Evolutionary conservation across 2,797 vertebrate species (phyloP), one percentile per base, ranked within the genome.

Genomic region (Sebastolobus altivelis): DNA sequence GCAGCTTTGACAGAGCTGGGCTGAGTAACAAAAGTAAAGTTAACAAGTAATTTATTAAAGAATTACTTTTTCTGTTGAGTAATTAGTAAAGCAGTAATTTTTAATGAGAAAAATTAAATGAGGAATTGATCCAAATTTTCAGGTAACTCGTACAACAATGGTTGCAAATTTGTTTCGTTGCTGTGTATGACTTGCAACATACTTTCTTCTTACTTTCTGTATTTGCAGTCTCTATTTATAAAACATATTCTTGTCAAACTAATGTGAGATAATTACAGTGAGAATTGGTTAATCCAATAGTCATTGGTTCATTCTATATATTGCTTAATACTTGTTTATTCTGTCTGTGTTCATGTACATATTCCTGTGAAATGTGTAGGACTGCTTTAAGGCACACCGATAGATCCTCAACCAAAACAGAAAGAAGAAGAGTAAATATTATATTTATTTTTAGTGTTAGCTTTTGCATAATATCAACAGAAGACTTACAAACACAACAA

Each of bases 321-420:
- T 62, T 56, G 62, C 72, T 72, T 46, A 72, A 8, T 25, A 12
- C 20, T 79, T 60, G 33, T 71, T 71, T 65, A 71, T 61, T 66
- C 25, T 54, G 38, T 31, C 27, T 25, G 33, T 65, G 9, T 60
- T 59, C 59, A 40, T 22, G 8, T 43, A 37, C 7, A 49, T 18
- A 18, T 11, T 5, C 20, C 35, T 37, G 11, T 66, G 54, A 43
- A 40, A 61, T 61, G 2, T 56, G 40, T n/a, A 52, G 49, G 49
- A 31, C 49, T 43, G 52, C 59, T 54, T 75, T 29, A 40, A 56
- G 54, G 4, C 25, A 29, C 27, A 18, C 56, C 29, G 56, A 29
- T 14, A 56, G 22, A 56, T 14, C 12, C 12, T 8, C 54, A 55
- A 25, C 22, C 12, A 29, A 58, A 22, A 54, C 52, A 54, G 52